Evolutionary conservation across 2,888 invertebrate genomes (phyloP).

Genomic region (Drosophila barbarae): DNA sequence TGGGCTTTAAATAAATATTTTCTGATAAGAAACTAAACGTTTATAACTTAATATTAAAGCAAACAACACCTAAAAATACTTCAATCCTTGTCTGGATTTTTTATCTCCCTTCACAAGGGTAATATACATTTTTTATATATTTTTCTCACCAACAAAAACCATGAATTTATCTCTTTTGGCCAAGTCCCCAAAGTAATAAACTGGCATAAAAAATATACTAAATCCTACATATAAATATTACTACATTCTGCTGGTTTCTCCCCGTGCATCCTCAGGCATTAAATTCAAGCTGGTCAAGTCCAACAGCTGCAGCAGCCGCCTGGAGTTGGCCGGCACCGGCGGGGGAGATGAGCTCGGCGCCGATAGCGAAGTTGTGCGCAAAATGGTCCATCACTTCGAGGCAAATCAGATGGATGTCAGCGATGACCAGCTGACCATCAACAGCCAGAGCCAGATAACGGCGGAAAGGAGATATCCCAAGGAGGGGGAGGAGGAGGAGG

Average conservation of each 20-base stretch:
- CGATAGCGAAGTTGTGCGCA: slow-evolving; percentile 78
- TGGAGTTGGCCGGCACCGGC: slow-evolving; percentile 87
- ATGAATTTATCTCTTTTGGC: neutral
- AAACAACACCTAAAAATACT: no score
- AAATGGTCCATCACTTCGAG: slow-evolving; percentile 79
- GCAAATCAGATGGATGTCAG: slow-evolving; percentile 46
- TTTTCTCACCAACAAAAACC: no score
- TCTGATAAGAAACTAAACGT: neutral
- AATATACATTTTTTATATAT: neutral
- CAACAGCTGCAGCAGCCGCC: slow-evolving; percentile 90
- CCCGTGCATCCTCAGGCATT: slow-evolving; percentile 80
- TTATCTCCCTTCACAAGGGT: neutral
- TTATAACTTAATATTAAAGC: neutral
- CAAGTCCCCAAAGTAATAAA: neutral
- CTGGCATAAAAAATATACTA: neutral
- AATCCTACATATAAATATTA: neutral
- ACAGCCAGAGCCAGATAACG: slow-evolving; percentile 77
- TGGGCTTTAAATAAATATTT: neutral
- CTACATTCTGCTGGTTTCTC: slow-evolving; percentile 6
- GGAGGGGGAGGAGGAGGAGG: slow-evolving; percentile 6
- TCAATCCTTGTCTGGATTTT: neutral
- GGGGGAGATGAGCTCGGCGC: slow-evolving; percentile 46
- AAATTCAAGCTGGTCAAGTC: slow-evolving; percentile 92
- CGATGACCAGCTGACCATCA: slow-evolving; percentile 77
- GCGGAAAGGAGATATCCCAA: slow-evolving; percentile 12